These are phyloP conservation scores for Theropithecus gelada DNA, from an alignment of 2,113 vertebrate species.

Conservation along the genomic window DNA sequence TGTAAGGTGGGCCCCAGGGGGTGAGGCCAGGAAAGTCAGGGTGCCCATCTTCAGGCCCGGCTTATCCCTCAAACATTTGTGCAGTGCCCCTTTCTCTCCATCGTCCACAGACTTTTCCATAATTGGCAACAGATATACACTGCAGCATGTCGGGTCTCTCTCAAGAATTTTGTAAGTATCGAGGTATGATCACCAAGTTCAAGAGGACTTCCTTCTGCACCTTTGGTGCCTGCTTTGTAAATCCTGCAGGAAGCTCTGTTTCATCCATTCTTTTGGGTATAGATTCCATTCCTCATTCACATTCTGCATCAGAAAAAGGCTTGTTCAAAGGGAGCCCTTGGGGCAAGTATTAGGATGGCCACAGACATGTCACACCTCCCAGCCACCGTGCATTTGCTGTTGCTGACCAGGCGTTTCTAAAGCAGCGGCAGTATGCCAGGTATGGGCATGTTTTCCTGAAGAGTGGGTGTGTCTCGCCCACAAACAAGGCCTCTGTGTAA, in stretches of 20 bases:
- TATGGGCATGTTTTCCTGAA: fast-evolving
- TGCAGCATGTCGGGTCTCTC: fast-evolving
- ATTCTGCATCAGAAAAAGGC: not conserved
- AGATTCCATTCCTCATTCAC: not conserved
- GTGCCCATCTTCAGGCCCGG: not conserved
- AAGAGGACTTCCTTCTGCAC: not conserved
- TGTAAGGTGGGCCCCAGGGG: fast-evolving
- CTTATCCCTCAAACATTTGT: not conserved
- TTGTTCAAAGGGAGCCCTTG: not conserved
- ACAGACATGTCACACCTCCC: not conserved
- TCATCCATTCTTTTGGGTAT: fast-evolving
- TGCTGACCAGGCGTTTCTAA: not conserved
- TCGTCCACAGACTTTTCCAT: fast-evolving
- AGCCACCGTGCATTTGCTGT: not conserved
- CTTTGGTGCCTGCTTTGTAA: not conserved
- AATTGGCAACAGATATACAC: not conserved
- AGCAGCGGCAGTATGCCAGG: fast-evolving
- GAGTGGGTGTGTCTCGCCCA: not conserved
- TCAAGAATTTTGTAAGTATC: not conserved
- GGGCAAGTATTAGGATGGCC: not conserved
- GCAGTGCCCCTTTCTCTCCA: fast-evolving
- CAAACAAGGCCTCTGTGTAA: not conserved
- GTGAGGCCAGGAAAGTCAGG: not conserved
- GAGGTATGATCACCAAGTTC: not conserved
- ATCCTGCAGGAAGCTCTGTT: not conserved